Conservation (phyloP, 2,888 invertebrate genomes). For the Cephus spinipes region DNA sequence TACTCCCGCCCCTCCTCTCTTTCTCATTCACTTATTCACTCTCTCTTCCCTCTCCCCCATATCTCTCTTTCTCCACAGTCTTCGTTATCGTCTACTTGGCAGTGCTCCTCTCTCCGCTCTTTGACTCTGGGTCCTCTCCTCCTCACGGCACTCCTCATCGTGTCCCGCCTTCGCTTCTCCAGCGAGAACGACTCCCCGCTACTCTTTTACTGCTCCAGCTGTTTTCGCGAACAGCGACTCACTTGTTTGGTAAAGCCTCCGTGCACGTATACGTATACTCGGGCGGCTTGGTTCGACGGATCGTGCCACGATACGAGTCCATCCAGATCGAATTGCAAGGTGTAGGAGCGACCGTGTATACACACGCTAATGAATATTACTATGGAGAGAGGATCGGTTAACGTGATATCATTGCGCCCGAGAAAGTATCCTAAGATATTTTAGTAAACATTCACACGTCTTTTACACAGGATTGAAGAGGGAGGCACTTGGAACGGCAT, state of each 20-base stretch:
- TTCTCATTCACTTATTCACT: constrained; percentile 10
- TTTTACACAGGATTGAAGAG: background rate
- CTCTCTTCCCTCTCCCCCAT: background rate
- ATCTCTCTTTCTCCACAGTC: background rate
- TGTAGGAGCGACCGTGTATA: background rate
- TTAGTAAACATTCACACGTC: background rate
- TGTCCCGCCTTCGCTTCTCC: background rate
- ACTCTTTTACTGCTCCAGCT: background rate
- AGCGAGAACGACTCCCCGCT: background rate
- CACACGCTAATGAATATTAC: background rate
- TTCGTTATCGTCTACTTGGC: background rate
- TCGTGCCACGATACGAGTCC: background rate
- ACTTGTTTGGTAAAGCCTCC: constrained; percentile 7
- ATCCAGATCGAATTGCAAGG: background rate
- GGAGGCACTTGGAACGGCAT: background rate
- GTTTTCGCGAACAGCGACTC: constrained; percentile 1
- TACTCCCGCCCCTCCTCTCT: constrained; percentile 15
- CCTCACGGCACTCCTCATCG: background rate
- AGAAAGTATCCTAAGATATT: background rate
- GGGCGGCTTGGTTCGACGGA: background rate
- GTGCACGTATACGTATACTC: background rate
- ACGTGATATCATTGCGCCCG: background rate
- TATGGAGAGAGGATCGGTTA: background rate
- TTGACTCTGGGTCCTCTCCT: background rate
- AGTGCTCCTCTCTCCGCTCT: background rate